Conservation (phyloP, 2,888 invertebrate species). For the Aromia moschata region DNA sequence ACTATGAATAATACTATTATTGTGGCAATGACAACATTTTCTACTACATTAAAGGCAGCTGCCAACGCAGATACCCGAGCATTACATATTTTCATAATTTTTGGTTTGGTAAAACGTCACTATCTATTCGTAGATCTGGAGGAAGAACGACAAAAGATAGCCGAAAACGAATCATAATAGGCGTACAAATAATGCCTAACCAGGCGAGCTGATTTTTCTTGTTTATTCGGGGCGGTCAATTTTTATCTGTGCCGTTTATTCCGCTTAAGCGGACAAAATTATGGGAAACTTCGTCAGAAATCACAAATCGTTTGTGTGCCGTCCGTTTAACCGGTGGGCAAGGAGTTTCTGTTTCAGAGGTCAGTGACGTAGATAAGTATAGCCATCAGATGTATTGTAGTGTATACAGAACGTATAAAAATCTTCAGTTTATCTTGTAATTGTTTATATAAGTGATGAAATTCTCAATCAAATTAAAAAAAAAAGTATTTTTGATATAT, state of each 20-base stretch:
- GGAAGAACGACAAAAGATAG: slow-evolving; percentile 41
- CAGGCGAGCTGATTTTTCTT: slow-evolving; percentile 50
- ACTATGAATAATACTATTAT: slow-evolving; percentile 28
- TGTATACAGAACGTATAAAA: too few species aligned
- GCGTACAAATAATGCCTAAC: slow-evolving; percentile 49
- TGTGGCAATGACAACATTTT: slow-evolving; percentile 36
- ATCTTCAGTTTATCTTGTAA: too few species aligned
- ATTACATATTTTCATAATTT: slow-evolving; percentile 37
- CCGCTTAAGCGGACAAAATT: slow-evolving; percentile 54
- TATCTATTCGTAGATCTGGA: slow-evolving; percentile 30
- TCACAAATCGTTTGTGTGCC: slow-evolving; percentile 19
- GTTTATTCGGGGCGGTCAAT: slow-evolving; percentile 50
- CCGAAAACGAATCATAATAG: slow-evolving; percentile 49
- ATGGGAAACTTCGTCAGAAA: slow-evolving; percentile 44
- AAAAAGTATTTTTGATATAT: too few species aligned
- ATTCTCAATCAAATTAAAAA: too few species aligned
- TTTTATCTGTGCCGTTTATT: slow-evolving; percentile 58
- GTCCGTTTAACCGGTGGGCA: slow-evolving; percentile 15
- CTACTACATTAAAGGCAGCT: slow-evolving; percentile 34
- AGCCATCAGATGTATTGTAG: too few species aligned
- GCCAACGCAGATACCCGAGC: slow-evolving; percentile 27
- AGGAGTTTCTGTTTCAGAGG: slow-evolving; percentile 6
- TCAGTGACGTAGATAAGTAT: slow-evolving; percentile 25
- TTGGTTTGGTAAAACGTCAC: slow-evolving; percentile 38
- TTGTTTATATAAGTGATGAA: too few species aligned